phyloP scores from a whole-genome alignment of 1,140 invertebrate species.

The Drosophila subpulchrella region DNA sequence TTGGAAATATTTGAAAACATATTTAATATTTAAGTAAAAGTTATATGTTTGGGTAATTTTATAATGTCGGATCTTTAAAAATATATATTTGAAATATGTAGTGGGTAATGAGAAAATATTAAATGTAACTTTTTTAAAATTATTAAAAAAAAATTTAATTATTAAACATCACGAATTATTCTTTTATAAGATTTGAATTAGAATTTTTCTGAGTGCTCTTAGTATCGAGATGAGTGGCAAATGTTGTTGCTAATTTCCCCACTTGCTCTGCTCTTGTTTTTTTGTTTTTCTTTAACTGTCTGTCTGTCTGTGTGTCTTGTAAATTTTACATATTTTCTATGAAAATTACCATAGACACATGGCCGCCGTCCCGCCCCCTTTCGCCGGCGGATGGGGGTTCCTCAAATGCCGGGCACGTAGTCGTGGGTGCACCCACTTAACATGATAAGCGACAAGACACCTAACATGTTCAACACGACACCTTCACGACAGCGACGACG shows the following conservation, averaged over 20 bases:
- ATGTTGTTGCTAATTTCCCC: constrained; percentile 78
- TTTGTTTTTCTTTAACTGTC: constrained; percentile 26
- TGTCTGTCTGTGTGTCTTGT: constrained; percentile 25
- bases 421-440: constrained; percentile 77
- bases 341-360: constrained; percentile 77
- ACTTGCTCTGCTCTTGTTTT: constrained; percentile 58
- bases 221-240: constrained; percentile 60
- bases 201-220: constrained; percentile 5
- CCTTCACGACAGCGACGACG: constrained; percentile 71
- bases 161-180: not conserved
- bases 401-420: constrained; percentile 65
- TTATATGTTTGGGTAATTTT: no score
- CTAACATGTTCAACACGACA: constrained; percentile 83
- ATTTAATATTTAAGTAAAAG: no score
- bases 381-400: not conserved
- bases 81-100: no score
- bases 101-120: no score
- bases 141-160: no score
- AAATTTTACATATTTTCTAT: constrained; percentile 80
- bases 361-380: constrained; percentile 11
- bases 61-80: no score
- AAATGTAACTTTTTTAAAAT: not conserved
- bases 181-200: not conserved
- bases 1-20: no score
- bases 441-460: constrained; percentile 82